Percentiles rank a stretch among this genome's conserved stretches.
Evolutionary conservation across 2,113 vertebrate species (phyloP).

Genomic region (Colistium nudipinnis): DNA sequence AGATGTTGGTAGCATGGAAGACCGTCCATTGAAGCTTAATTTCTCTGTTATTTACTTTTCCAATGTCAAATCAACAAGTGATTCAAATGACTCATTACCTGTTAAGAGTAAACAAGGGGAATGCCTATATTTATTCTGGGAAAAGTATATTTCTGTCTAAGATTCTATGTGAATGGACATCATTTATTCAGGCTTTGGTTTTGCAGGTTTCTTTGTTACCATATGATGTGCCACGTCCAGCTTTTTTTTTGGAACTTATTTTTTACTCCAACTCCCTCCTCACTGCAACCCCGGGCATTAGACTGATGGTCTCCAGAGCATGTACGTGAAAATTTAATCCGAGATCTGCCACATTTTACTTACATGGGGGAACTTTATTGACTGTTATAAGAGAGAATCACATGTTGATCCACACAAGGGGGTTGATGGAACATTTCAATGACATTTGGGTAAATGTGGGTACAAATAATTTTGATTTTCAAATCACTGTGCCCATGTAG

Average conservation of each 20-base stretch:
- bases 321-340: not conserved
- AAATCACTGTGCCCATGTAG: too few species aligned
- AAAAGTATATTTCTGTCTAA: not conserved
- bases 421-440: constrained; percentile 37
- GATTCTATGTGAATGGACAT: not conserved
- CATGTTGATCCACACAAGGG: not conserved
- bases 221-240: constrained; percentile 8
- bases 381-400: not conserved
- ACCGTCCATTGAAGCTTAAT: too few species aligned
- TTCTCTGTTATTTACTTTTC: too few species aligned
- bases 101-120: too few species aligned
- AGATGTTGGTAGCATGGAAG: too few species aligned
- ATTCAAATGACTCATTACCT: too few species aligned
- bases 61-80: too few species aligned
- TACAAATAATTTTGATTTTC: not conserved
- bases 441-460: too few species aligned
- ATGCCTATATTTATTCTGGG: not conserved
- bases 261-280: not conserved
- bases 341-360: not conserved
- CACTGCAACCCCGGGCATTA: constrained; percentile 1
- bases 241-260: too few species aligned
- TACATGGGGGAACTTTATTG: not conserved
- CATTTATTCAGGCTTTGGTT: not conserved
- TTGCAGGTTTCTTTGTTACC: constrained; percentile 3
- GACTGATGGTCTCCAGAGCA: not conserved